These are phyloP conservation scores for Protomyctophum bolini DNA, from an alignment of 2,113 vertebrate species.

Conservation along the genomic window DNA sequence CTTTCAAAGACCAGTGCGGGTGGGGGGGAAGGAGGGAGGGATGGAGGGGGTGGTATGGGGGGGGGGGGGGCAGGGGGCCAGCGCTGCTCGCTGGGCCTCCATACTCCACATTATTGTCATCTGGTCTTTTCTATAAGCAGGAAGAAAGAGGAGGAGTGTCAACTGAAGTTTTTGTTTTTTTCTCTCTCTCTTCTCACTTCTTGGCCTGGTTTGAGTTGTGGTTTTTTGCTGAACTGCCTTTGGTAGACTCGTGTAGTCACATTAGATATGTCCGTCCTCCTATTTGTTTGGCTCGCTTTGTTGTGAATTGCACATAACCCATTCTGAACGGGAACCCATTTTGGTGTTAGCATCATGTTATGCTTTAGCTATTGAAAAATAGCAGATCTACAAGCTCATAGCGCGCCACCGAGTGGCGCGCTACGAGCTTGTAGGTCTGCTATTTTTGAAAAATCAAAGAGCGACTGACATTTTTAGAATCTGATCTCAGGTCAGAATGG, in stretches of 20 bases:
- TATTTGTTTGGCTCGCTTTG: constrained; percentile 29
- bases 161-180: constrained; percentile 18
- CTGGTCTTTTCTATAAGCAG: constrained; percentile 67
- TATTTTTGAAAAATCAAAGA: no score
- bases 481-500: no score
- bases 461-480: no score
- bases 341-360: no score
- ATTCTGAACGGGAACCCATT: no score
- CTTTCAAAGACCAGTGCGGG: constrained; percentile 71
- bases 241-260: constrained; percentile 44
- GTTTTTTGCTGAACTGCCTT: constrained; percentile 55
- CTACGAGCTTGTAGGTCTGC: no score
- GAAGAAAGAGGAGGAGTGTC: constrained; percentile 61
- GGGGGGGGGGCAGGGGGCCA: constrained; percentile 44
- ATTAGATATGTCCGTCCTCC: constrained; percentile 29
- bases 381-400: no score
- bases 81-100: constrained; percentile 52
- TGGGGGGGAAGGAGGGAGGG: constrained; percentile 30
- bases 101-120: constrained; percentile 73
- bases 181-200: constrained; percentile 30
- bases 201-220: constrained; percentile 49
- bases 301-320: constrained; percentile 6
- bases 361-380: no score
- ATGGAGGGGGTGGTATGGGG: constrained; percentile 55
- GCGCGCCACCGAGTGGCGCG: no score